Evolutionary conservation across 2,797 vertebrate species (phyloP), one percentile per base, ranked within the genome.

Genomic region (Phrynocephalus vlangalii): DNA sequence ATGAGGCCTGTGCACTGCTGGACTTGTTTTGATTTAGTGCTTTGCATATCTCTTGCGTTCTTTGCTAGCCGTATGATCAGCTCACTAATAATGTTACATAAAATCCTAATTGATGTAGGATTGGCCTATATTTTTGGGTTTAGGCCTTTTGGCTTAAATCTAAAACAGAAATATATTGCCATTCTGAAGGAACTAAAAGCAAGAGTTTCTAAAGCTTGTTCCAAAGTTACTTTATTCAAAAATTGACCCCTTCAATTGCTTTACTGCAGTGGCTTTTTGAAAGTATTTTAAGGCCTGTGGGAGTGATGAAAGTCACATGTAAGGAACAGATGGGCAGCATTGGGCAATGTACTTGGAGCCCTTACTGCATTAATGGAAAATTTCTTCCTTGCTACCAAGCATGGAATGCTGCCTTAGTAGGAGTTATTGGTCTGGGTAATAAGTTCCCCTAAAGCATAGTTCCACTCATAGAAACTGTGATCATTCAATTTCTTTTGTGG

Each of bases 21-120:
- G n/a, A 77, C 52, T 6, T 87, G 33, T 77, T 56, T 85, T 83
- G 38, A 60, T 86, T 86, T 83, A 79, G 72, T 68, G 80, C n/a
- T 77, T 50, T 77, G 20, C 68, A 1, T 82, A 30, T 79, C 56
- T 92, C 79, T 50, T 1, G 83, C 11, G 84, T 80, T 52, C 70
- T 33, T 76, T 78, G 5, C 1, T 80, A 48, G 2, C 66, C 79
- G 84, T 16, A 80, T 70, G 75, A 86, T 67, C 44, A 15, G 28
- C 28, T 86, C 5, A 87, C 72, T 30, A 20, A 30, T 67, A 83
- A 88, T 79, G 68, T 1, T 50, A 67, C 66, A 80, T 1, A 67
- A 24, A 88, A 89, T 78, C 6, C 28, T 71, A 88, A 86, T 30
- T 68, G 6, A 76, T 89, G 70, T 3, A 83, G 78, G 26, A 77